Percentiles rank a stretch among this genome's conserved stretches.
These are phyloP conservation scores for Murina feae DNA, from an alignment of 2,113 vertebrate species.

Conservation along the genomic window DNA sequence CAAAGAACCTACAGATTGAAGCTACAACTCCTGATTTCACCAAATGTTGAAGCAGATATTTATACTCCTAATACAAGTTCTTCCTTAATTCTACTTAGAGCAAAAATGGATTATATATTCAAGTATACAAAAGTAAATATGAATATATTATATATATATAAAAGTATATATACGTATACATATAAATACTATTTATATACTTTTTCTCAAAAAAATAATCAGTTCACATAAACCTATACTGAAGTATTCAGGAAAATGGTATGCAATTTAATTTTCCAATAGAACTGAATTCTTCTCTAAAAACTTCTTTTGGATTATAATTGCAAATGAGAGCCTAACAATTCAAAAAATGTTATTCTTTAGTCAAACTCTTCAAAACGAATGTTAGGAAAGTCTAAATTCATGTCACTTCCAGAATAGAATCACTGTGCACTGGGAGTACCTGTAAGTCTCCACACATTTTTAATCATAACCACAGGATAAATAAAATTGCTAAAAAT, in stretches of 20 bases:
- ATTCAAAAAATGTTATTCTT: not conserved
- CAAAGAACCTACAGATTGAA: not conserved
- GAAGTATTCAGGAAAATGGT: not conserved
- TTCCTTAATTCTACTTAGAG: not conserved
- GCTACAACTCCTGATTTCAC: not conserved
- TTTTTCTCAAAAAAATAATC: not conserved
- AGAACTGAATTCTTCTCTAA: not conserved
- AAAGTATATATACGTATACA: not conserved
- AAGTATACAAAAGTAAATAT: not conserved
- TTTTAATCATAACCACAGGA: not conserved
- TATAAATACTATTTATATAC: not conserved
- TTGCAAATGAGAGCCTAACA: not conserved
- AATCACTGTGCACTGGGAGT: not conserved
- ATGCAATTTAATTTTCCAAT: not conserved
- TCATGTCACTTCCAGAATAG: not conserved
- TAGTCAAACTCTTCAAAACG: not conserved
- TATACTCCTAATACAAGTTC: not conserved
- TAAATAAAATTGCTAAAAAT: not conserved
- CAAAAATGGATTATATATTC: not conserved
- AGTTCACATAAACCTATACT: not conserved
- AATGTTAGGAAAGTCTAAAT: not conserved
- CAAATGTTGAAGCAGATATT: not conserved
- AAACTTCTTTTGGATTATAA: not conserved
- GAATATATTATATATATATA: not conserved
- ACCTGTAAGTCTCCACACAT: not conserved